A percentile compares a stretch with the other conserved stretches of the same genome.
These are phyloP conservation scores for Cyclura pinguis DNA, from an alignment of 2,797 vertebrate genomes.

Conservation along the genomic window DNA sequence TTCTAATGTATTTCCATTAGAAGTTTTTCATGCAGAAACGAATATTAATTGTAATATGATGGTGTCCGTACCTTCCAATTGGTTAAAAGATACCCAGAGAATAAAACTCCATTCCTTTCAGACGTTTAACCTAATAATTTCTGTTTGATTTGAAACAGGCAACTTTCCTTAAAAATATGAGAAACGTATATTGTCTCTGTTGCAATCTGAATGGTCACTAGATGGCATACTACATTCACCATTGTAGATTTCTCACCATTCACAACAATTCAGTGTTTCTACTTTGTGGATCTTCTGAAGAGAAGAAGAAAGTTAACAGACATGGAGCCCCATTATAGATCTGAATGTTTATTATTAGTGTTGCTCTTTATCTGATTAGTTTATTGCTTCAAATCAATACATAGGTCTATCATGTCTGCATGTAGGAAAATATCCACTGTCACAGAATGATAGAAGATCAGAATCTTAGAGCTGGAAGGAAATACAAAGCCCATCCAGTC, in stretches of 20 bases:
- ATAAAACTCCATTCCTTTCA: neutral
- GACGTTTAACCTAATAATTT: neutral
- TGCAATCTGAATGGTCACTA: slow-evolving; percentile 56
- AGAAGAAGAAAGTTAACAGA: neutral
- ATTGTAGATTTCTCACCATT: neutral
- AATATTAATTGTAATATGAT: neutral
- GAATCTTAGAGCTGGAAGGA: too few relatives aligned
- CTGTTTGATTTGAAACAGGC: neutral
- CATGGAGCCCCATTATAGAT: rapidly evolving
- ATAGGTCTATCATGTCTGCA: neutral
- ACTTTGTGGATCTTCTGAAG: rapidly evolving
- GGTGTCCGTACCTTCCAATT: neutral
- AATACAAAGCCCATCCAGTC: too few relatives aligned
- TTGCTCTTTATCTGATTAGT: rapidly evolving
- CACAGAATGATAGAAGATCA: too few relatives aligned
- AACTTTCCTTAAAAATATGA: neutral
- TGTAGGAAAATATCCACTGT: neutral
- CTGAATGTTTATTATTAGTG: neutral
- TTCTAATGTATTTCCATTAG: neutral
- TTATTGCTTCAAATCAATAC: rapidly evolving
- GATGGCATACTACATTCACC: slow-evolving; percentile 67
- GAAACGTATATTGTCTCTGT: neutral
- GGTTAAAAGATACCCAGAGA: neutral
- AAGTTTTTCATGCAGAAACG: neutral
- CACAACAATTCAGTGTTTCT: slow-evolving; percentile 10